phyloP scores from a whole-genome alignment of 2,888 invertebrate genomes.

The Sinohyriopsis cumingii region DNA sequence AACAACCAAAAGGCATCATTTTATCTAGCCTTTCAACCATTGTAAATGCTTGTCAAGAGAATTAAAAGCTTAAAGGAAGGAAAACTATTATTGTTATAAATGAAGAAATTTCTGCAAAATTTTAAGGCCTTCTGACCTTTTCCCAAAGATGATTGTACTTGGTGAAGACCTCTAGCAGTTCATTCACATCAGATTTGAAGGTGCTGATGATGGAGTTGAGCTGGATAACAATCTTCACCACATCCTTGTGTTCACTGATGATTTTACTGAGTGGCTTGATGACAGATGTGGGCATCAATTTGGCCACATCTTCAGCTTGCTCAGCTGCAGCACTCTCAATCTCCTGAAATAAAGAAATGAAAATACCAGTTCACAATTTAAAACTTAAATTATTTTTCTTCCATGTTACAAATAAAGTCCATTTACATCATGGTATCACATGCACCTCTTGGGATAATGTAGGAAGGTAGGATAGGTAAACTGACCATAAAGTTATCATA shows the following conservation, averaged over 20 bases:
- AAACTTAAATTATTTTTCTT: neutral
- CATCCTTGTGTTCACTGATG: conserved; percentile 87
- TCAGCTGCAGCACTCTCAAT: conserved; percentile 60
- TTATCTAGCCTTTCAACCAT: too few relatives aligned
- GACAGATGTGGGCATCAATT: conserved; percentile 58
- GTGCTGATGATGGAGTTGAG: conserved; percentile 69
- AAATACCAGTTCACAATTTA: conserved; percentile 6
- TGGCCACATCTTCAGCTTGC: conserved; percentile 60
- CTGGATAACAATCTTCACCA: conserved; percentile 79
- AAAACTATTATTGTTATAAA: neutral
- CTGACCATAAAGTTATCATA: neutral
- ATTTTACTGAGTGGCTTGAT: conserved; percentile 71
- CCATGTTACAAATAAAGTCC: neutral
- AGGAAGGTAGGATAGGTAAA: neutral
- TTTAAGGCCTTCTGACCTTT: conserved; percentile 48
- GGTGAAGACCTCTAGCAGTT: conserved; percentile 88
- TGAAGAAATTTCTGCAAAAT: neutral
- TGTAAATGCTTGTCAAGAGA: too few relatives aligned
- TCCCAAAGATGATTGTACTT: conserved; percentile 81
- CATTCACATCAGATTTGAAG: conserved; percentile 81
- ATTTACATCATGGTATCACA: too few relatives aligned
- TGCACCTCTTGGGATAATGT: too few relatives aligned
- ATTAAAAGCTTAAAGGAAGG: too few relatives aligned
- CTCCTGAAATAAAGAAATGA: conserved; percentile 49
- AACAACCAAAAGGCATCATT: too few relatives aligned